Evolutionary conservation across 92 coral and sea anemone species (phyloP).

Genomic region (Zoanthus sansibaricus): DNA sequence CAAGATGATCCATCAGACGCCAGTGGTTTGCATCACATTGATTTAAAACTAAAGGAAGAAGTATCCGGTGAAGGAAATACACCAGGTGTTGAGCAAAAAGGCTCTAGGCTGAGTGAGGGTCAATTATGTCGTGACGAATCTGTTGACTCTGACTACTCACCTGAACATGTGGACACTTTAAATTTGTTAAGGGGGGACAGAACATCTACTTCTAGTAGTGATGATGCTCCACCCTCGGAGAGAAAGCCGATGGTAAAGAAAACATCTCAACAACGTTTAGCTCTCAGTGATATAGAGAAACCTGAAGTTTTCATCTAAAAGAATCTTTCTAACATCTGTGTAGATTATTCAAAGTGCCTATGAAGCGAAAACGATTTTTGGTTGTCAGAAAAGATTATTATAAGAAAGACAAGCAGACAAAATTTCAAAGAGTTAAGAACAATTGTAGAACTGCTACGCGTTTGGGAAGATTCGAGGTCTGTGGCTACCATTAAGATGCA

Average conservation of each 20-base stretch:
- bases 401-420: too few relatives aligned
- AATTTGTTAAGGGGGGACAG: background rate
- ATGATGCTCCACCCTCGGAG: background rate
- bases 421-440: too few relatives aligned
- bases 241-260: conserved; percentile 38
- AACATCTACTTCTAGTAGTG: conserved; percentile 12
- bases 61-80: background rate
- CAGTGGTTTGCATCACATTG: background rate
- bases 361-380: too few relatives aligned
- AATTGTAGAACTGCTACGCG: too few relatives aligned
- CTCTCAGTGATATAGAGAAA: background rate
- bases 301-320: conserved; percentile 24
- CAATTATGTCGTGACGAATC: background rate
- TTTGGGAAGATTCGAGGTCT: too few relatives aligned
- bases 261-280: background rate
- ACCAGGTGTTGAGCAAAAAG: background rate
- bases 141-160: background rate
- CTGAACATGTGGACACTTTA: background rate
- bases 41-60: background rate
- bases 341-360: background rate
- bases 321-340: background rate
- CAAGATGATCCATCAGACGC: too few relatives aligned
- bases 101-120: background rate
- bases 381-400: too few relatives aligned
- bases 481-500: too few relatives aligned